These are phyloP conservation scores for Colossoma macropomum DNA, from an alignment of 2,113 vertebrate genomes.

Conservation along the genomic window DNA sequence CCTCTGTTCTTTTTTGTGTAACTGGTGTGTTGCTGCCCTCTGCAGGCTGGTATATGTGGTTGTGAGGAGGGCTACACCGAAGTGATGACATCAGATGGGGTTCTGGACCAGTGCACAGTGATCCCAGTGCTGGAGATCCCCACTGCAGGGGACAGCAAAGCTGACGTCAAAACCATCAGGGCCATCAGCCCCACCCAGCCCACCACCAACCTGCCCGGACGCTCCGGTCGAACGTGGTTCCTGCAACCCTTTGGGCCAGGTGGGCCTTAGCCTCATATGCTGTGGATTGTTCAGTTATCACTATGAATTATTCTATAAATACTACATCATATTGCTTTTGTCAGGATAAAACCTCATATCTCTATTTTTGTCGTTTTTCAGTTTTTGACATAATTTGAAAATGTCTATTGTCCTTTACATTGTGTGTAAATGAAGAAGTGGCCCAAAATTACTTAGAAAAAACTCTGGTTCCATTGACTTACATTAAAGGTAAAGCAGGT, in stretches of 20 bases:
- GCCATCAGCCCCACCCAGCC: constrained; percentile 90
- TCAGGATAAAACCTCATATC: no score
- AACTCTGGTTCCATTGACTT: no score
- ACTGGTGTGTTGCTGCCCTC: constrained; percentile 42
- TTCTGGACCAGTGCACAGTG: constrained; percentile 91
- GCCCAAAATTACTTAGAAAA: no score
- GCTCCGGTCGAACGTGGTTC: constrained; percentile 92
- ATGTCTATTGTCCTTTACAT: no score
- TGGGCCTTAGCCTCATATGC: constrained; percentile 38
- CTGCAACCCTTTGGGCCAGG: constrained; percentile 94
- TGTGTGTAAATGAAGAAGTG: no score
- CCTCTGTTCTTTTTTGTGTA: neutral
- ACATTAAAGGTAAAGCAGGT: no score
- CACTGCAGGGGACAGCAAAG: constrained; percentile 86
- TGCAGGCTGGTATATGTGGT: constrained; percentile 86
- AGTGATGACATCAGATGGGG: constrained; percentile 91
- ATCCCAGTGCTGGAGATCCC: constrained; percentile 94
- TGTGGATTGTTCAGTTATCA: neutral
- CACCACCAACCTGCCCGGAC: constrained; percentile 80
- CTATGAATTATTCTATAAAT: no score
- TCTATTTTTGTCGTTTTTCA: no score
- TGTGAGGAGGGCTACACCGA: constrained; percentile 97
- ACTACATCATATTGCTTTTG: no score
- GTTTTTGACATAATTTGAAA: no score
- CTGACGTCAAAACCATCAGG: constrained; percentile 94